Percentiles rank a stretch among this genome's conserved stretches.
Conservation (phyloP, 1,140 invertebrate genomes). For the Zaprionus taronus region DNA sequence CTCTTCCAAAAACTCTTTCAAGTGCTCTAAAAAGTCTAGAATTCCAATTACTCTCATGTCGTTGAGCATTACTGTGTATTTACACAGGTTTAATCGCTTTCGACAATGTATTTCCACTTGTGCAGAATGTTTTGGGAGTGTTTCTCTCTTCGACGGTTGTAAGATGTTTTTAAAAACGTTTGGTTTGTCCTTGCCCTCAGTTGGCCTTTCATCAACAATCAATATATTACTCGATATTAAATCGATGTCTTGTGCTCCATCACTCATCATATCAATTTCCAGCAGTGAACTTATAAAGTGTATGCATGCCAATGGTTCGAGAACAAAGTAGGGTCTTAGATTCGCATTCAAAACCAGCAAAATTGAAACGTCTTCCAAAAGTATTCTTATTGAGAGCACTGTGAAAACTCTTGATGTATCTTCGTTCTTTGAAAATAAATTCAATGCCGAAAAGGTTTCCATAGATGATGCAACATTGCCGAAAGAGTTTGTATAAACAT, state of each 20-base stretch:
- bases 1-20: constrained; percentile 91
- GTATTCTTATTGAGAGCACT: constrained; percentile 91
- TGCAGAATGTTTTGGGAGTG: constrained; percentile 86
- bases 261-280: constrained; percentile 93
- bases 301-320: constrained; percentile 90
- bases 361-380: constrained; percentile 94
- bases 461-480: constrained; percentile 60
- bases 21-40: constrained; percentile 96
- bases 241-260: constrained; percentile 96
- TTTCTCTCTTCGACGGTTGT: constrained; percentile 88
- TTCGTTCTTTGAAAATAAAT: constrained; percentile 49
- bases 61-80: constrained; percentile 96
- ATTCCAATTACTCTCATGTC: constrained; percentile 98
- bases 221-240: constrained; percentile 96
- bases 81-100: constrained; percentile 88
- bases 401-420: constrained; percentile 87
- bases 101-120: constrained; percentile 94
- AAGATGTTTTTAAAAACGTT: constrained; percentile 95
- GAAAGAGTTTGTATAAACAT: constrained; percentile 85
- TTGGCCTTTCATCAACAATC: constrained; percentile 89
- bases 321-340: constrained; percentile 58
- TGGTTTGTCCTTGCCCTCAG: constrained; percentile 86
- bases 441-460: constrained; percentile 64
- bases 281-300: constrained; percentile 96
- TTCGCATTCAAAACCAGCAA: constrained; percentile 86